phyloP scores from a whole-genome alignment of 2,888 invertebrate genomes.

The Erebia palarica region DNA sequence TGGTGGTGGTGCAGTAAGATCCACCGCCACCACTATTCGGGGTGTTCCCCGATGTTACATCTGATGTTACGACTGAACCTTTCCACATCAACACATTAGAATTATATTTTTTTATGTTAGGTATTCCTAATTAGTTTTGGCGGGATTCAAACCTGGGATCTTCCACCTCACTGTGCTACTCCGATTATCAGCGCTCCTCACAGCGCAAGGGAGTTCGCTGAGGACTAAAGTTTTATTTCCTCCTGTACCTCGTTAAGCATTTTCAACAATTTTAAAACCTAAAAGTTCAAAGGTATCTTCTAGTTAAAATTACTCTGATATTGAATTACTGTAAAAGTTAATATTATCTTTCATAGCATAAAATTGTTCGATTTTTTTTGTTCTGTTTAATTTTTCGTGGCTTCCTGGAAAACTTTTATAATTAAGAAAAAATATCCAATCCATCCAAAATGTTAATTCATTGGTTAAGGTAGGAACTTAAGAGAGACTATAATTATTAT shows the following conservation, averaged over 20 bases:
- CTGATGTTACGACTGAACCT: too few relatives aligned
- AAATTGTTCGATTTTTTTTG: neutral
- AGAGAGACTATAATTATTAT: too few relatives aligned
- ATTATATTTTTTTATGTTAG: too few relatives aligned
- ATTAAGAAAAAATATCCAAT: neutral
- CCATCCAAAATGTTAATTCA: neutral
- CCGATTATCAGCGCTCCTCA: neutral
- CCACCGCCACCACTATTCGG: too few relatives aligned
- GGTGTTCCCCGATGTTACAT: too few relatives aligned
- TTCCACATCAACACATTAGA: too few relatives aligned
- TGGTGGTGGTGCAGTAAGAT: too few relatives aligned
- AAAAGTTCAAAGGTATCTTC: conserved; percentile 6
- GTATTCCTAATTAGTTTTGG: too few relatives aligned
- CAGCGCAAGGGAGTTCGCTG: neutral
- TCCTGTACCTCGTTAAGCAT: neutral
- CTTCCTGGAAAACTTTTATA: neutral
- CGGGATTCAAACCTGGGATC: too few relatives aligned
- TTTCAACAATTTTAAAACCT: conserved; percentile 8
- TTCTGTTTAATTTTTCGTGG: neutral
- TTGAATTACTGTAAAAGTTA: conserved; percentile 1
- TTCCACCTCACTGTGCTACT: too few relatives aligned
- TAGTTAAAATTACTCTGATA: conserved; percentile 6
- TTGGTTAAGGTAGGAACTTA: too few relatives aligned
- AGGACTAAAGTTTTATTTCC: neutral
- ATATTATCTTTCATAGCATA: conserved; percentile 2